Evolutionary conservation across 1,140 invertebrate genomes (phyloP), one percentile per base, ranked within the genome.

Genomic region (Ceratina calcarata): DNA sequence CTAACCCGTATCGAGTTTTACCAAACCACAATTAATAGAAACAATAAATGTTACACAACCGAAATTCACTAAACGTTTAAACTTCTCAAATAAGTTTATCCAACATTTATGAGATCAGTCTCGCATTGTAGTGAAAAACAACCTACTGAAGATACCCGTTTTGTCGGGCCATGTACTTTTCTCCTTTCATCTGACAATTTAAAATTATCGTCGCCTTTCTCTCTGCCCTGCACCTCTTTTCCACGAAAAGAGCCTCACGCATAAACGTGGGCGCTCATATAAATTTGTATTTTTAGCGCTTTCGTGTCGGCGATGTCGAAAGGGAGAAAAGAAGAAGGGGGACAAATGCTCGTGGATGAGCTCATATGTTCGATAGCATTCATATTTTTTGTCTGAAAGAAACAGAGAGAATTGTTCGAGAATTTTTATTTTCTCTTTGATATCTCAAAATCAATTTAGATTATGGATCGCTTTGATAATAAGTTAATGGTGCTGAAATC

Each of bases 261-360:
- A 72, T 57, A 45, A 45, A 72, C 32, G 18, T 32, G 60, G 57
- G 6, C 76, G 70, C 22, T 55, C 24, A 61, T 73, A 74, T 74
- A 86, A 81, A 78, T 69, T 65, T 32, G 65, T 82, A 82, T 85
- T 85, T 83, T 83, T 83, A 83, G 81, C 71, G 60, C 73, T 78
- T 81, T 76, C 84, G 73, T 78, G 13, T 65, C 18, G 64, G 12
- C 60, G n/a, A 67, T 61, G 62, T 74, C 45, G 78, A 79, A 74
- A 79, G 70, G n/a, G 53, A 70, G 78, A 70, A 57, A 81, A 76
- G 71, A 55, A 32, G 49, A 91, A 90, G 88, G 90, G 83, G 89
- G 90, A 89, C 90, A 89, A 89, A 85, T 88, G 88, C 83, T 87
- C 70, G 86, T 74, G 72, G 81, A 89, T 88, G 87, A 90, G 82